Base-by-base conservation (phyloP, 2,888 invertebrate species). In the Callinectes sapidus region DNA sequence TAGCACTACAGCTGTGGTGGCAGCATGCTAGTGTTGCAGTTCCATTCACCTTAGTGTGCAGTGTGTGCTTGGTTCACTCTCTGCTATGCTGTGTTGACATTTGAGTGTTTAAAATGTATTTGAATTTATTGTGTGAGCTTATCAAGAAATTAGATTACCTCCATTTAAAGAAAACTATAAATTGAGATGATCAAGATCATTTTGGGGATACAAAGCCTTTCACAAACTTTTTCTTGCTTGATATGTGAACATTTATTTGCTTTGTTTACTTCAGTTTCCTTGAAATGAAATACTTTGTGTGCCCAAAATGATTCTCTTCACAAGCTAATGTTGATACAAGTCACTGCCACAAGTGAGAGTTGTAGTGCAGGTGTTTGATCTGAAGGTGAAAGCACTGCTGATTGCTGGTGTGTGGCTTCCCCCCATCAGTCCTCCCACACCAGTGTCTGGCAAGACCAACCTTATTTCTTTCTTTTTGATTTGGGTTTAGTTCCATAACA, bases 61-160 rank as follows among this genome's bases (percentile, higher is more conserved):
- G 35, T 81, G 81, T 81, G 32, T 81, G 81, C 5, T 35, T 81
- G 1, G 35, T 81, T 32, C 81, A 81, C 81, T n/a, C 5, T 81
- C 35, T 32, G 81, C 32, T 32, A 35, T 35, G 35, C 35, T 35
- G 35, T 81, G 81, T 77, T 81, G 81, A 1, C 32, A 35, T 71
- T 71, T 81, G 35, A 81, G 14, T 81, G 35, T 81, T 23, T 81
- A 35, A 35, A 32, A 13, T 16, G 35, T 16, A 42, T 28, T 71
- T 61, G n/a, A 39, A 77, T 66, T 48, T 89, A 39, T 71, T 89
- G 39, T 89, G n/a, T 89, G 28, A 48, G n/a, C 71, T 89, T 89
- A 35, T 13, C 42, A 61, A 39, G 71, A 71, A 89, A 66, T 66
- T 89, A 66, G 61, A 23, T 32, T 61, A 32, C 18, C 42, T 55